Evolutionary conservation across 2,113 vertebrate genomes (phyloP).

Genomic region (Platichthys flesus): DNA sequence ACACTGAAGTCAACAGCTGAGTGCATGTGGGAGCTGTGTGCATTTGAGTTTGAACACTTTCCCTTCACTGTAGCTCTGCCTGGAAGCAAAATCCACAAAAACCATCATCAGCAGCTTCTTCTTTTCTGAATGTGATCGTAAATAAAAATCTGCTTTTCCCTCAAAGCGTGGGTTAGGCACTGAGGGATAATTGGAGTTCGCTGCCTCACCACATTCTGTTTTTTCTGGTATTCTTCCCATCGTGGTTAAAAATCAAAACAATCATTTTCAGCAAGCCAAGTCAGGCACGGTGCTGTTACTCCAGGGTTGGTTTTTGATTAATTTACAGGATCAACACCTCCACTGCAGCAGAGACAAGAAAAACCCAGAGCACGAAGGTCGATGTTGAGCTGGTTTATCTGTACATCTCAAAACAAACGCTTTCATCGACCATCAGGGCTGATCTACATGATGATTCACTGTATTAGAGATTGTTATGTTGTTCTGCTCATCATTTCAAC

Average conservation of each 20-base stretch:
- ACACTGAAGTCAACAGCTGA: too few species aligned
- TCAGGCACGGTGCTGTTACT: not conserved
- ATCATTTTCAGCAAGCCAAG: slow-evolving; percentile 5
- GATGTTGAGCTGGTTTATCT: too few species aligned
- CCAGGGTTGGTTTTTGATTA: not conserved
- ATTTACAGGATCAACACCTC: not conserved
- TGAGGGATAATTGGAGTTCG: not conserved
- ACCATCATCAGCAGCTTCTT: not conserved
- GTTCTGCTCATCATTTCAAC: not conserved
- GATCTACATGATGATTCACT: too few species aligned
- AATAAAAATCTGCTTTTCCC: not conserved
- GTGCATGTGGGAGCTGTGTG: too few species aligned
- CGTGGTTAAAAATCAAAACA: slow-evolving; percentile 36
- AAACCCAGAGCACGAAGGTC: too few species aligned
- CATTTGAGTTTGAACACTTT: too few species aligned
- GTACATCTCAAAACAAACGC: too few species aligned
- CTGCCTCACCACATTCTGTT: not conserved
- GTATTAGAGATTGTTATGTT: too few species aligned
- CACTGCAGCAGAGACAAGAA: too few species aligned
- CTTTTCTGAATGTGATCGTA: not conserved
- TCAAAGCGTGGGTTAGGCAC: not conserved
- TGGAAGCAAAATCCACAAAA: not conserved
- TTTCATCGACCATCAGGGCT: too few species aligned
- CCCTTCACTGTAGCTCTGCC: not conserved
- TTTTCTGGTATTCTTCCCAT: slow-evolving; percentile 12